Conservation (phyloP, 2,888 invertebrate genomes). For the Agonopterix subpropinquella region DNA sequence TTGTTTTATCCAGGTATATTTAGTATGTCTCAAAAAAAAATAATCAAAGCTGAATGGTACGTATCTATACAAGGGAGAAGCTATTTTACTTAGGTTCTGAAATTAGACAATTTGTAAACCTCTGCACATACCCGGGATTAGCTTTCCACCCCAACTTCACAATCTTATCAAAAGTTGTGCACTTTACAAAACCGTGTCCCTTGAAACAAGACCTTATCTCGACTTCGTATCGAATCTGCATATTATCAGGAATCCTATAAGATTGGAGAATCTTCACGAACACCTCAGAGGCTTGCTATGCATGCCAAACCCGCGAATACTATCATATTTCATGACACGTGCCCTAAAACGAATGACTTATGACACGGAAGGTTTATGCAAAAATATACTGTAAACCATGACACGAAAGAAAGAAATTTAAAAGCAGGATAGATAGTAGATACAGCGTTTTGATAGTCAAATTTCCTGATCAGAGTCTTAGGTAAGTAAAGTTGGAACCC, state of each 20-base stretch:
- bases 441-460: constrained; percentile 13
- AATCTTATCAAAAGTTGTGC: constrained; percentile 55
- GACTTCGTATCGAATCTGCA: constrained; percentile 42
- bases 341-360: constrained; percentile 16
- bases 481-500: constrained; percentile 54
- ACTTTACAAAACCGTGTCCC: constrained; percentile 30
- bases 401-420: constrained; percentile 14
- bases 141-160: not conserved
- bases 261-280: constrained; percentile 37
- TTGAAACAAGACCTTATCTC: constrained; percentile 39
- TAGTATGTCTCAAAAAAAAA: no score
- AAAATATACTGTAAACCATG: constrained; percentile 17
- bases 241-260: constrained; percentile 54
- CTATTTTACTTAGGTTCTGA: not conserved
- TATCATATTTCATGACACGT: constrained; percentile 18
- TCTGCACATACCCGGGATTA: not conserved
- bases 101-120: not conserved
- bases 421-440: not conserved
- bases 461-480: constrained; percentile 31
- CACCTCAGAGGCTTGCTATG: constrained; percentile 36
- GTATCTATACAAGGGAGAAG: not conserved
- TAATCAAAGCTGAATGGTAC: not conserved
- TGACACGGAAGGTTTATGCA: constrained; percentile 2
- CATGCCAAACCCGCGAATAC: constrained; percentile 42
- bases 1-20: no score